Evolutionary conservation across 2,888 invertebrate genomes (phyloP).

Genomic region (Drosophila colorata): DNA sequence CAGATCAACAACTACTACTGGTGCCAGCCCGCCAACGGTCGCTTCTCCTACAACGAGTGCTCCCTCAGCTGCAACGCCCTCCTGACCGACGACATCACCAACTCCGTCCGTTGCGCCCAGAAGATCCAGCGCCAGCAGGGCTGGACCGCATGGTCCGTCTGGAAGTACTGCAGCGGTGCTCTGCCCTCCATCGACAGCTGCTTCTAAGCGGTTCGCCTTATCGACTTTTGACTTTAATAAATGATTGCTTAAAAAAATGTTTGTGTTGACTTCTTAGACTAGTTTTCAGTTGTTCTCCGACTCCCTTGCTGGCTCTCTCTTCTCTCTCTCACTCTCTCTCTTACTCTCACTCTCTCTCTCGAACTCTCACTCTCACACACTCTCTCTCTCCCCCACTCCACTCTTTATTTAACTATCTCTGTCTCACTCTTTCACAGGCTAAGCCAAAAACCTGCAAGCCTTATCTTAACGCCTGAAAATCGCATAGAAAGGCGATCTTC

Average conservation of each 20-base stretch:
- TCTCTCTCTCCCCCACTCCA: too few species aligned
- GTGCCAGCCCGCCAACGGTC: slow-evolving; percentile 74
- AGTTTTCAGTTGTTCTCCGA: too few species aligned
- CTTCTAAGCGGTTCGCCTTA: slow-evolving; percentile 57
- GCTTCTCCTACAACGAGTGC: slow-evolving; percentile 77
- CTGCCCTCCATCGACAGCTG: slow-evolving; percentile 70
- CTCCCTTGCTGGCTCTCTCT: background rate
- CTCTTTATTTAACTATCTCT: background rate
- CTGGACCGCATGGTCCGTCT: slow-evolving; percentile 77
- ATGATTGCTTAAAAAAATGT: background rate
- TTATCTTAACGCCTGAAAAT: background rate
- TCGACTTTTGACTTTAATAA: slow-evolving; percentile 7
- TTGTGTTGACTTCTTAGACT: background rate
- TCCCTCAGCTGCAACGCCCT: slow-evolving; percentile 62
- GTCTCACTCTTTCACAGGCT: background rate
- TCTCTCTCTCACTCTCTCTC: too few species aligned
- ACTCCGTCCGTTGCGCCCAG: slow-evolving; percentile 69
- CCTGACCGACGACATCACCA: slow-evolving; percentile 69
- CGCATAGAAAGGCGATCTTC: background rate
- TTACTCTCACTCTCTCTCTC: too few species aligned
- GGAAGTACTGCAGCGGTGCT: slow-evolving; percentile 62
- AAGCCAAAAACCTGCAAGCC: background rate
- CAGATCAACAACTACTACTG: slow-evolving; percentile 82
- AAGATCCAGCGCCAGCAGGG: slow-evolving; percentile 69
- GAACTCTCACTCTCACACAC: background rate